Conservation (phyloP, 2,113 vertebrate genomes). For the Carollia perspicillata region DNA sequence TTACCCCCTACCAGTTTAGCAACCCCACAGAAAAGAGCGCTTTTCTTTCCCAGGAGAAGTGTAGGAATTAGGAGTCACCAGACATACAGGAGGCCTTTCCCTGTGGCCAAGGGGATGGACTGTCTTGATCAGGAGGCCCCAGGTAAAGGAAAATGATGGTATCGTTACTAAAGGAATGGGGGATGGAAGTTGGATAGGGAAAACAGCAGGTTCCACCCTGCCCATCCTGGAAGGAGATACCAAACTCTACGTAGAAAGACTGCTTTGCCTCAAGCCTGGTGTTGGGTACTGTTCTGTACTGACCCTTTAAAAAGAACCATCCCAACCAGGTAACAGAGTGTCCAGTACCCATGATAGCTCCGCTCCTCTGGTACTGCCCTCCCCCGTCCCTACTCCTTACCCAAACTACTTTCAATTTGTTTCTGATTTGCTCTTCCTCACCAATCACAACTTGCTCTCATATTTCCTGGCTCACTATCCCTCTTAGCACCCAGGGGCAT, state of each 20-base stretch:
- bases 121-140: not conserved
- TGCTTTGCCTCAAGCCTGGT: not conserved
- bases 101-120: not conserved
- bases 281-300: not conserved
- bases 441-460: not conserved
- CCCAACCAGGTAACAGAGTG: not conserved
- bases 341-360: not conserved
- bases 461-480: not conserved
- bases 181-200: not conserved
- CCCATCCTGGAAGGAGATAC: not conserved
- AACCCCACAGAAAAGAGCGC: not conserved
- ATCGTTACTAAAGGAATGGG: not conserved
- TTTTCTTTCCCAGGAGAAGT: constrained; percentile 35
- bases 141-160: not conserved
- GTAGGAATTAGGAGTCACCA: not conserved
- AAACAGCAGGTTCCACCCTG: not conserved
- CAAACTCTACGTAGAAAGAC: not conserved
- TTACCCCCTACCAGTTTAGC: not conserved
- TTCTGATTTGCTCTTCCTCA: not conserved
- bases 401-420: not conserved
- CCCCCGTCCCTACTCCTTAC: not conserved
- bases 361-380: not conserved
- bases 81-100: not conserved
- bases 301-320: not conserved
- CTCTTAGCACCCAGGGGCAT: not conserved